Evolutionary conservation across 2,888 invertebrate species (phyloP), one percentile per base, ranked within the genome.

Genomic region (Odontocerum albicorne): DNA sequence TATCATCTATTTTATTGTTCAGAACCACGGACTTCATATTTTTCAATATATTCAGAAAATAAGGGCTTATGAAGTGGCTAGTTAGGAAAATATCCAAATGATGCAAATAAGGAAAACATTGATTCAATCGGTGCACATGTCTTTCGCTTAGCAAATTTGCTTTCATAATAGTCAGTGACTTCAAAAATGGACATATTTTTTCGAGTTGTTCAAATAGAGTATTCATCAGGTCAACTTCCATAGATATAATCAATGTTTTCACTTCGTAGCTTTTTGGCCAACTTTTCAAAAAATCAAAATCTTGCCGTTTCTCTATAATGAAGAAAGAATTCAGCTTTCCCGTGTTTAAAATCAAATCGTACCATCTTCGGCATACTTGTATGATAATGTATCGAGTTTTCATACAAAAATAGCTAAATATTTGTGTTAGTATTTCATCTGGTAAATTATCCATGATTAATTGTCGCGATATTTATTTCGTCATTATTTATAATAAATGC

Each of bases 21-120:
- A 62, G 49, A 21, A 62, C 50, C 3, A 59, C 33, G 3, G 44
- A 40, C 17, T 57, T 52, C 35, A 61, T 46, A 8, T 56, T 42
- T 7, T 43, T 33, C 17, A 57, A 47, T 17, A 57, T 49, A 27
- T 53, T 20, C 39, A 59, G 21, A 19, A 56, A 59, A 33, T 47
- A 44, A 12, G 44, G 40, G 19, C 44, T 40, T 27, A 55, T 42
- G 43, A 54, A 58, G 13, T 45, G 44, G 20, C 46, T 50, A 1
- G 38, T 36, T n/a, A 59, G 43, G 40, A 55, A 59, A 2, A 59
- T 43, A 31, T 59, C 52, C 10, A 59, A 40, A 16, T 51, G 38
- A n/a, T 22, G 19, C 10, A 59, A 43, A n/a, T 49, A 17, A 16
- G 40, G 46, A 49, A 57, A 59, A 13, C 49, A 44, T 40, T 51